A percentile compares a stretch with the other conserved stretches of the same genome.
Conservation (phyloP, 2,113 vertebrate genomes). For the Gasterosteus aculeatus region DNA sequence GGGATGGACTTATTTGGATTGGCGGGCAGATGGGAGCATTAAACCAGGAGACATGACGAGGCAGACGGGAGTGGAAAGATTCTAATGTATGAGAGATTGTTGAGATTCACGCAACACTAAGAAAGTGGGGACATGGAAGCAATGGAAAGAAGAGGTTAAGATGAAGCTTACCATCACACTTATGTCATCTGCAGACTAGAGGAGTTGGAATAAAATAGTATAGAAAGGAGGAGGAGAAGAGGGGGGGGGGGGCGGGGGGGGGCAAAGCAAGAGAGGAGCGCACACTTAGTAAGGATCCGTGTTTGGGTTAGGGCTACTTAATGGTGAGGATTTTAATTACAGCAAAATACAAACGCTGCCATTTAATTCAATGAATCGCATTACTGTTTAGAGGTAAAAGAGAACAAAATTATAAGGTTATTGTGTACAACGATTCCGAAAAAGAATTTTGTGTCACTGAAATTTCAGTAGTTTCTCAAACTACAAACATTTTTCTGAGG, state of each 20-base stretch:
- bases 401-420: neutral
- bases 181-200: constrained; percentile 67
- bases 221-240: constrained; percentile 5
- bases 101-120: constrained; percentile 14
- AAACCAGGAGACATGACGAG: neutral
- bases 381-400: neutral
- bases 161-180: constrained; percentile 60
- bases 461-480: neutral
- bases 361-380: neutral
- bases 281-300: neutral
- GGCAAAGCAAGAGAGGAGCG: neutral
- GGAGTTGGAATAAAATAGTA: neutral
- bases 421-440: neutral
- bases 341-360: neutral
- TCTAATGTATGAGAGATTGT: neutral
- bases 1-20: neutral
- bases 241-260: neutral
- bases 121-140: constrained; percentile 1
- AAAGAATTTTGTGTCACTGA: neutral
- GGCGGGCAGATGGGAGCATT: neutral
- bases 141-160: neutral
- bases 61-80: neutral
- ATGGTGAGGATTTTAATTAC: neutral
- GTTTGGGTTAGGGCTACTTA: neutral
- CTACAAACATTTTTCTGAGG: neutral